Conservation (phyloP, 2,888 invertebrate genomes). For the Gandaritis pyraliata region DNA sequence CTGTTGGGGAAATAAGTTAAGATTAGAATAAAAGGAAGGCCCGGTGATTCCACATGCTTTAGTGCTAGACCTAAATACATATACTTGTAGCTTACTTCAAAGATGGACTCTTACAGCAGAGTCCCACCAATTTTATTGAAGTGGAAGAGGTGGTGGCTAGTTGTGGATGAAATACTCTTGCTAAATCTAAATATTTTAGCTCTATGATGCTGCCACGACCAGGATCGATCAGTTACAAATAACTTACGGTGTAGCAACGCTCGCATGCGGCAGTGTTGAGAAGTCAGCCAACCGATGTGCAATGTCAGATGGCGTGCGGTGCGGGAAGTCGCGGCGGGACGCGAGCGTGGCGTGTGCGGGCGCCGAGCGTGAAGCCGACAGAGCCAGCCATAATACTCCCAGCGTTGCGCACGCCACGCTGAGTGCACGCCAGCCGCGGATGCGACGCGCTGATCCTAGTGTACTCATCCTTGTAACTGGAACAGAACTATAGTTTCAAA, state of each 20-base stretch:
- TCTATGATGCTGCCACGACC: no score
- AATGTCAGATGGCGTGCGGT: neutral
- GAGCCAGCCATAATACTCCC: neutral
- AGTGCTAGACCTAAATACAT: no score
- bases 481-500: neutral
- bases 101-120: no score
- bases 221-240: neutral
- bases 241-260: neutral
- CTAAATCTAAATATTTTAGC: no score
- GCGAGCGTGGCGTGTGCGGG: slow-evolving; percentile 3
- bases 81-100: no score
- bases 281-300: neutral
- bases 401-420: neutral
- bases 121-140: no score
- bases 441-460: neutral
- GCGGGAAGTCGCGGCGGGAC: neutral
- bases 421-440: neutral
- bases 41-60: no score
- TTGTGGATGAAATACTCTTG: no score
- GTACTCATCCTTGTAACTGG: neutral
- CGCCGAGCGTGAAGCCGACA: neutral
- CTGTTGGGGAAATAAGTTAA: slow-evolving; percentile 32
- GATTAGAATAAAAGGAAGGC: no score
- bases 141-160: no score
- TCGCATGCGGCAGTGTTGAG: neutral